A percentile compares a stretch with the other conserved stretches of the same genome.
phyloP scores from a whole-genome alignment of 2,888 invertebrate species.

The Eurytoma californica region DNA sequence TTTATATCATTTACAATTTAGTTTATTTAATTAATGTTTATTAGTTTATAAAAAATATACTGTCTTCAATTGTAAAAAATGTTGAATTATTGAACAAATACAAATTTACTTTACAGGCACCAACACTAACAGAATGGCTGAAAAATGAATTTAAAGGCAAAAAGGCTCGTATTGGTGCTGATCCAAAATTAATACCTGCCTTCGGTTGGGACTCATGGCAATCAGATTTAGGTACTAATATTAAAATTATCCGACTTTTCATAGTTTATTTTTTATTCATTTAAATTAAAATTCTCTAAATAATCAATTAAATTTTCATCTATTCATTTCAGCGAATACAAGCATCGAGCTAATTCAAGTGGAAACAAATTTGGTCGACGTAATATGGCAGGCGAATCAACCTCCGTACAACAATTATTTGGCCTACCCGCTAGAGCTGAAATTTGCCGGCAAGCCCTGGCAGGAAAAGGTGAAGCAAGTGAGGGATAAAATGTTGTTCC shows the following conservation, averaged over 20 bases:
- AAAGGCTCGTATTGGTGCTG: conserved; percentile 82
- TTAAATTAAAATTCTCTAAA: not conserved
- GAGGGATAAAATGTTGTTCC: conserved; percentile 79
- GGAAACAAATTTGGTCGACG: conserved; percentile 84
- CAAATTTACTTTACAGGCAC: conserved; percentile 65
- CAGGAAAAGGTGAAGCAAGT: conserved; percentile 84
- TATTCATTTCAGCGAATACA: conserved; percentile 67
- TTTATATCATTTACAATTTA: no score
- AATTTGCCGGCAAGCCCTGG: conserved; percentile 82
- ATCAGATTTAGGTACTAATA: conserved; percentile 74
- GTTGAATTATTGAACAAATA: not conserved
- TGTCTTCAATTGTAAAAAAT: no score
- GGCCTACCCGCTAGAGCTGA: conserved; percentile 79
- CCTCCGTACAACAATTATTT: conserved; percentile 78
- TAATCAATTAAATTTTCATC: not conserved
- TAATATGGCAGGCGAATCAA: conserved; percentile 83
- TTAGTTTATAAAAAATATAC: no score
- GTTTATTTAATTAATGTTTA: no score
- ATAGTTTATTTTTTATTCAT: not conserved
- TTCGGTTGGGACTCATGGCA: conserved; percentile 82
- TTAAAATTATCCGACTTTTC: conserved; percentile 27
- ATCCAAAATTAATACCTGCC: conserved; percentile 84
- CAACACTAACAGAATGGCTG: conserved; percentile 83
- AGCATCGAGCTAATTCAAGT: conserved; percentile 78
- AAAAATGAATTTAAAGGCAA: conserved; percentile 71